Evolutionary conservation across 2,888 invertebrate genomes (phyloP), one percentile per base, ranked within the genome.

Genomic region (Drosophila multiciliata): DNA sequence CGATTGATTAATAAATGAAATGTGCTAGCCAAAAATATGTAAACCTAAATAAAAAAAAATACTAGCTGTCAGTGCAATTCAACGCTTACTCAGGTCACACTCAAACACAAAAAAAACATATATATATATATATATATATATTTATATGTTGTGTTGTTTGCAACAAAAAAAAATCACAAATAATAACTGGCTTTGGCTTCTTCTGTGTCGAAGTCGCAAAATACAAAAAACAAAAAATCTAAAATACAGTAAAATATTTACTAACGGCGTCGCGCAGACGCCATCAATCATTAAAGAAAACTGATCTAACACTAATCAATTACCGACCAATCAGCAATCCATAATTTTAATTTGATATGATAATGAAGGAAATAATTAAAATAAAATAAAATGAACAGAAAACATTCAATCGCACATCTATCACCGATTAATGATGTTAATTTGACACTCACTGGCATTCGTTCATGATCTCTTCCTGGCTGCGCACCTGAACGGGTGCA

Each of bases 401-500:
- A 26, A 1, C 7, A 45, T 15, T 45, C 20, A 45, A 45, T 45
- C 20, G 12, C 1, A 0, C 6, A 3, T 42, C 42, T 20, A 45
- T 45, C 20, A 20, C 0, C 20, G 12, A 45, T 20, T 20, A 45
- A 20, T 45, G 45, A 20, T 7, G 45, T 23, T 23, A 23, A 23
- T 23, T 23, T 45, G 20, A 45, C 15, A 98, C 99, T 98, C 94
- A 99, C 99, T 99, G 99, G 97, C 99, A 99, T 94, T 99, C 99
- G 94, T 97, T 98, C 98, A 99, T 99, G 91, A 99, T 98, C 94
- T 99, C 99, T 93, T 99, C 99, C 94, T 99, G 99, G 62, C 97
- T 97, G 93, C 99, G 96, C 90, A 99, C 98, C 94, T 99, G 99
- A 80, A 99, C 98, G 36, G 99, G 91, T 64, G 99, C 99, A 92